A percentile compares a stretch with the other conserved stretches of the same genome.
Evolutionary conservation across 2,113 vertebrate species (phyloP).

Genomic region (Syngnathus typhle): DNA sequence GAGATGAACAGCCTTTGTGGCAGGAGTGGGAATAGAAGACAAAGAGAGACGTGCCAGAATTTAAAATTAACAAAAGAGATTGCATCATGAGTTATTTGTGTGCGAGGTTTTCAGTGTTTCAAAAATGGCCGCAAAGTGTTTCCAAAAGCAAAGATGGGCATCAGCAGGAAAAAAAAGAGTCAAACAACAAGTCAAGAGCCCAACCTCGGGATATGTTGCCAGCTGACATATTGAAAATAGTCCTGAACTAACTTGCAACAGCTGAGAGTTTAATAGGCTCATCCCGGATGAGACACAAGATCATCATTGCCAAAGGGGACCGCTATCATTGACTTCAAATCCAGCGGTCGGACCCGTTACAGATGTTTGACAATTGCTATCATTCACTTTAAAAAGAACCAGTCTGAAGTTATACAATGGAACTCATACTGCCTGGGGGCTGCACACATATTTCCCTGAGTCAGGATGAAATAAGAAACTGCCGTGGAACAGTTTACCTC

Average conservation of each 20-base stretch:
- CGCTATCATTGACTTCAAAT: conserved; percentile 18
- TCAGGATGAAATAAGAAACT: conserved; percentile 50
- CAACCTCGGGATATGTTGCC: conserved; percentile 41
- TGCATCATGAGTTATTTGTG: not conserved
- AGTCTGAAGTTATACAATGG: conserved; percentile 15
- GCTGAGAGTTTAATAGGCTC: conserved; percentile 36
- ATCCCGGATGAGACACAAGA: conserved; percentile 26
- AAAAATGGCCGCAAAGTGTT: not conserved
- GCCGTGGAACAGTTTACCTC: conserved; percentile 68
- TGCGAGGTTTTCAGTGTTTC: not conserved
- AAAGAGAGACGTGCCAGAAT: not conserved
- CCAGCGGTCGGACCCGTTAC: conserved; percentile 12
- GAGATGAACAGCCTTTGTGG: not conserved
- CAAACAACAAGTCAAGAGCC: not conserved
- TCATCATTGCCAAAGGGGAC: conserved; percentile 5
- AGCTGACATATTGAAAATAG: conserved; percentile 51
- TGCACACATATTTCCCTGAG: conserved; percentile 48
- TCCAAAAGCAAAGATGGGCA: conserved; percentile 1
- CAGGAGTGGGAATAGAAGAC: not conserved
- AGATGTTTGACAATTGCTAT: conserved; percentile 24
- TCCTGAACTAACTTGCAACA: conserved; percentile 47
- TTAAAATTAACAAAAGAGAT: not conserved
- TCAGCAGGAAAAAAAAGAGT: not conserved
- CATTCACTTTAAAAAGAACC: not conserved
- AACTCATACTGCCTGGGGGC: conserved; percentile 16